phyloP scores from a whole-genome alignment of 2,797 vertebrate genomes.

The Muscicapa striata region DNA sequence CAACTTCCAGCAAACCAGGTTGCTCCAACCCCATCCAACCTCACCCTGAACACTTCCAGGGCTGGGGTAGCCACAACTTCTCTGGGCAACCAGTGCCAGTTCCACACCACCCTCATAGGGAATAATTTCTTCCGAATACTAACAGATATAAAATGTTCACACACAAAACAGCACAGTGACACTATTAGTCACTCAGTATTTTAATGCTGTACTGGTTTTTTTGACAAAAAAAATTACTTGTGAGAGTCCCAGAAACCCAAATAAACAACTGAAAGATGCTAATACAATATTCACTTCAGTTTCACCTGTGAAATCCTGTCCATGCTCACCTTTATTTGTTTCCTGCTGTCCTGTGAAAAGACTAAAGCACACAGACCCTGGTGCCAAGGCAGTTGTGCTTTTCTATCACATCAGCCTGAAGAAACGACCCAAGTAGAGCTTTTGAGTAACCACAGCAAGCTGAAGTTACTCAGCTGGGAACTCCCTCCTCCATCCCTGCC shows the following conservation, averaged over 20 bases:
- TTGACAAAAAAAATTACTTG: not conserved
- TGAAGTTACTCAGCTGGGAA: not conserved
- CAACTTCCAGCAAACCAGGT: not conserved
- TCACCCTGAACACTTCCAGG: not conserved
- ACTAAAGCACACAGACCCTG: not conserved
- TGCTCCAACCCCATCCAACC: not conserved
- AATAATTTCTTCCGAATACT: not conserved
- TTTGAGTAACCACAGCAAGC: not conserved
- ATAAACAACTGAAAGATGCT: not conserved
- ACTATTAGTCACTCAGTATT: not conserved
- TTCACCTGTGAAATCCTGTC: not conserved
- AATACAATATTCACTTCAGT: not conserved
- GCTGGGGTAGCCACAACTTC: not conserved
- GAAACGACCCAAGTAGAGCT: not conserved
- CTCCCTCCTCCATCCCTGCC: not conserved
- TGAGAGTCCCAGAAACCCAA: not conserved
- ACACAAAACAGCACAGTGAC: fast-evolving
- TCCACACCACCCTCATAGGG: not conserved
- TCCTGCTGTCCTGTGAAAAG: not conserved
- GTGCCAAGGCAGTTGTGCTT: not conserved
- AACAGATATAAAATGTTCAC: not conserved
- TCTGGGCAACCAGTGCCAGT: not conserved
- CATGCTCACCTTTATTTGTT: not conserved
- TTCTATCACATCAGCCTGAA: not conserved
- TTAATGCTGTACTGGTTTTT: not conserved